Conservation (phyloP, 2,113 vertebrate genomes). For the Rhodinocichla rosea region DNA sequence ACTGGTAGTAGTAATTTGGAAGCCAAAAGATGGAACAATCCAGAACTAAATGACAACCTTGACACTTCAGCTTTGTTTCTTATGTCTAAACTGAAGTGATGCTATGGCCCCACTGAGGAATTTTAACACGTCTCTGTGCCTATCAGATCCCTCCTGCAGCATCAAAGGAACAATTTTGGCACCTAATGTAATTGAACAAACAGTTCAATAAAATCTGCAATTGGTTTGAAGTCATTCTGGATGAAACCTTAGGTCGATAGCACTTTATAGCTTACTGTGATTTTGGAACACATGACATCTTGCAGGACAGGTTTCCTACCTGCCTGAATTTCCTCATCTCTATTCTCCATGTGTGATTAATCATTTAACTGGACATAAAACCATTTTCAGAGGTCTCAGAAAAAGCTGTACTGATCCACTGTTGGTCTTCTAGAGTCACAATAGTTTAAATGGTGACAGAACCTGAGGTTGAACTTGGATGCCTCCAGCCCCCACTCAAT, state of each 20-base stretch:
- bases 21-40: neutral
- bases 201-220: slow-evolving; percentile 52
- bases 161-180: slow-evolving; percentile 1
- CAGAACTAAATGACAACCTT: neutral
- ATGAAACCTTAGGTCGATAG: slow-evolving; percentile 24
- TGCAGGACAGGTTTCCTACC: neutral
- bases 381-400: neutral
- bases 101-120: neutral
- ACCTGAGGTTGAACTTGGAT: neutral
- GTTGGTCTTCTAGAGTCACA: neutral
- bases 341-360: neutral
- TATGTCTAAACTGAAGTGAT: neutral
- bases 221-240: slow-evolving; percentile 32
- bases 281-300: neutral
- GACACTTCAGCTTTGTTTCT: neutral
- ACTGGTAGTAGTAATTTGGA: neutral
- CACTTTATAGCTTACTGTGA: neutral
- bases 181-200: slow-evolving; percentile 41
- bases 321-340: neutral
- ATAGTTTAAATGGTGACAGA: neutral
- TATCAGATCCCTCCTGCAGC: neutral
- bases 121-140: neutral
- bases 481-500: neutral
- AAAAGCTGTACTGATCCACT: neutral
- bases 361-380: neutral